These are phyloP conservation scores for Phalanger gymnotis DNA, from an alignment of 2,797 vertebrate species.

Conservation along the genomic window DNA sequence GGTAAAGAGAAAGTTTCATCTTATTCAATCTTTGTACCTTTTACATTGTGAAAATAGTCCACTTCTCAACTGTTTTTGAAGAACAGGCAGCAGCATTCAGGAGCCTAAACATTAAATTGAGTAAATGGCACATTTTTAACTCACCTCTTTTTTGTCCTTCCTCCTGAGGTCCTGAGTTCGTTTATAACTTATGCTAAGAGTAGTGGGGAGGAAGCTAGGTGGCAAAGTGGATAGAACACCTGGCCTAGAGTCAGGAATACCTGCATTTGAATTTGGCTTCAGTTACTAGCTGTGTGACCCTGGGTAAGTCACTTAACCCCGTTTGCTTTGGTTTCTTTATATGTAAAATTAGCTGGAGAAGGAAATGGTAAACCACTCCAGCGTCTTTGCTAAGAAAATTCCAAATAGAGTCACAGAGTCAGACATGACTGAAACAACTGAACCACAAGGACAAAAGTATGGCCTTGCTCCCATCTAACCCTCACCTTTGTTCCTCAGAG, in stretches of 20 bases:
- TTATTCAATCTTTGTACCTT: background rate
- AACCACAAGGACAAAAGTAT: background rate
- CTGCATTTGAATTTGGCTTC: background rate
- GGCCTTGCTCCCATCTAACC: background rate
- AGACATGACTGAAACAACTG: background rate
- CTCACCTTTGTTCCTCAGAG: background rate
- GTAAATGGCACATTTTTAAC: background rate
- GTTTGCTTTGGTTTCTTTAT: background rate
- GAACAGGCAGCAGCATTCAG: background rate
- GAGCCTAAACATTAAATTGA: background rate
- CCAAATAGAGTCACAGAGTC: background rate
- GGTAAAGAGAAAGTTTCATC: background rate
- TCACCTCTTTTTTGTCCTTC: background rate
- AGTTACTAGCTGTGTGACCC: background rate
- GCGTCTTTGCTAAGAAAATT: background rate
- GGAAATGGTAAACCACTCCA: background rate
- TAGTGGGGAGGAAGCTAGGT: background rate
- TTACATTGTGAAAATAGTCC: background rate
- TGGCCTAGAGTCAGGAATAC: background rate
- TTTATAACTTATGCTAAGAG: background rate
- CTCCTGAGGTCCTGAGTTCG: background rate
- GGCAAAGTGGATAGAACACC: background rate
- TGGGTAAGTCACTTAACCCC: background rate
- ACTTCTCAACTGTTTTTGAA: background rate
- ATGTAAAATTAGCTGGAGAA: background rate